Evolutionary conservation across 2,113 vertebrate species (phyloP).

Genomic region (Dinomys branickii): DNA sequence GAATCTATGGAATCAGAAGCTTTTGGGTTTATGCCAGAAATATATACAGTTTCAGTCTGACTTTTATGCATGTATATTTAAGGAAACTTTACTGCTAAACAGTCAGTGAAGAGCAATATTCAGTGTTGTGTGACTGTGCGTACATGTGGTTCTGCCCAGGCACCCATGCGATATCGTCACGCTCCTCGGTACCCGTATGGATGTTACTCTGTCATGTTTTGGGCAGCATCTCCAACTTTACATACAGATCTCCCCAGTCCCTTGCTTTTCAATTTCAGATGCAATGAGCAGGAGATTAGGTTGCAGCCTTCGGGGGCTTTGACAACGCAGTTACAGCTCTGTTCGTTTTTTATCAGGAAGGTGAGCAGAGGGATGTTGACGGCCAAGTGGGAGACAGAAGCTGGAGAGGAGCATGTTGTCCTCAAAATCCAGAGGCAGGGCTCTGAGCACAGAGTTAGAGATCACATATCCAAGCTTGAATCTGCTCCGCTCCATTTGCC

Average conservation of each 20-base stretch:
- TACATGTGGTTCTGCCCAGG: background rate
- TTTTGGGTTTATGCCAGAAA: background rate
- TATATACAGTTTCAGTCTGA: background rate
- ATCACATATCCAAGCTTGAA: background rate
- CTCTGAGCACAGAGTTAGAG: background rate
- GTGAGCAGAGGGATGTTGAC: background rate
- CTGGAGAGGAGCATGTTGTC: background rate
- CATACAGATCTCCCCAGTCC: background rate
- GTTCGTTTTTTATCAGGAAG: conserved; percentile 18
- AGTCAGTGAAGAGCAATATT: background rate
- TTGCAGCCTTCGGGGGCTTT: background rate
- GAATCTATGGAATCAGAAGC: background rate
- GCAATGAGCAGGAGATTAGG: background rate
- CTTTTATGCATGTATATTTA: background rate
- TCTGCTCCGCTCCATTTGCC: background rate
- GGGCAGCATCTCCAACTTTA: background rate
- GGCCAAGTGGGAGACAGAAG: background rate
- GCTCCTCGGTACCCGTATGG: background rate
- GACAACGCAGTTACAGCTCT: background rate
- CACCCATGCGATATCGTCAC: no score
- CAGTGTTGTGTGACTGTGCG: background rate
- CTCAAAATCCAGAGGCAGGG: background rate
- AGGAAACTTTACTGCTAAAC: background rate
- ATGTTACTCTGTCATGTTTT: no score
- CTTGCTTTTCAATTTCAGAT: background rate